phyloP scores from a whole-genome alignment of 1,140 invertebrate genomes.

The Himalopsyche phryganea region DNA sequence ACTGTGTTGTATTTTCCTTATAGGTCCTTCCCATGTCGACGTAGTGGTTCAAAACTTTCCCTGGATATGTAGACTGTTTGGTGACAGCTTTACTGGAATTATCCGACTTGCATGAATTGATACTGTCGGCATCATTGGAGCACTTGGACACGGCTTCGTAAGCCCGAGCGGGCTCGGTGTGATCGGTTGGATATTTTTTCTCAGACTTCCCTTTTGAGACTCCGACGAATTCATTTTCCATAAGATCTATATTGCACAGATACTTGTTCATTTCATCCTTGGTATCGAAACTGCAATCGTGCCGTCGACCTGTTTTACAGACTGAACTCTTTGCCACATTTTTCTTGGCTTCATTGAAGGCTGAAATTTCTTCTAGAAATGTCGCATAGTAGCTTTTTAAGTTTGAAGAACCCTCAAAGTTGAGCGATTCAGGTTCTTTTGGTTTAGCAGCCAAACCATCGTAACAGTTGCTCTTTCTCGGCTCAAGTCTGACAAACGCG shows the following conservation, averaged over 20 bases:
- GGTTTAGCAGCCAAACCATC: neutral
- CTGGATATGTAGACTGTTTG: neutral
- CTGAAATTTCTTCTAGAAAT: too few relatives aligned
- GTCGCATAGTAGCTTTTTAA: too few relatives aligned
- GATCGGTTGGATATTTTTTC: neutral
- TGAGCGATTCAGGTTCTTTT: neutral
- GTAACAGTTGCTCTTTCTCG: neutral
- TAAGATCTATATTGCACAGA: too few relatives aligned
- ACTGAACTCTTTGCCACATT: too few relatives aligned
- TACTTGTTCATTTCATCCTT: too few relatives aligned
- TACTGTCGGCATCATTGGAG: conserved; percentile 18
- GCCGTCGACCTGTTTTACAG: too few relatives aligned
- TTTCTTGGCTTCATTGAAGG: too few relatives aligned
- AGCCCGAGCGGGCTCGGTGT: neutral
- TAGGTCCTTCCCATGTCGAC: conserved; percentile 24
- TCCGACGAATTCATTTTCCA: too few relatives aligned
- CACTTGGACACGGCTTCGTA: neutral
- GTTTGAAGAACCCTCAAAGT: too few relatives aligned
- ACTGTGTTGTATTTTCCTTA: conserved; percentile 7
- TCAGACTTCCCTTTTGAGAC: too few relatives aligned
- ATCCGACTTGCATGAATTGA: conserved; percentile 21
- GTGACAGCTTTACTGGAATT: neutral
- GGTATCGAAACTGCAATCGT: too few relatives aligned
- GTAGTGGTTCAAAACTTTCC: too few relatives aligned
- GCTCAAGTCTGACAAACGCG: neutral